These are phyloP conservation scores for Pavo muticus DNA, from an alignment of 2,113 vertebrate species.

Conservation along the genomic window DNA sequence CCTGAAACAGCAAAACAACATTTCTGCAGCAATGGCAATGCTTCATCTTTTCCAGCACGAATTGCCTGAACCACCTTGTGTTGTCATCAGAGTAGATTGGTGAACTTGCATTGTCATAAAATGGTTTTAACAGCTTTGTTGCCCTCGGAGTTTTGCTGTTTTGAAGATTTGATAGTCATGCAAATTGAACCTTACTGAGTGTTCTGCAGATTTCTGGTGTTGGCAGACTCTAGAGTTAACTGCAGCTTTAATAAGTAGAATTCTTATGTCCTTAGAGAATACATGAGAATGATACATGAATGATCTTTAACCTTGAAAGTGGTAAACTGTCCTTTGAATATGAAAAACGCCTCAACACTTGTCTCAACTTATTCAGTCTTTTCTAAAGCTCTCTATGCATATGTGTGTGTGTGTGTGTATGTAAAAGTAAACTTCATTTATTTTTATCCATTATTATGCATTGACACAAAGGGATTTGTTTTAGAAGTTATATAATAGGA, in stretches of 20 bases:
- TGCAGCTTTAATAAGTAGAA: not conserved
- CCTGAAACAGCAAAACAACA: not conserved
- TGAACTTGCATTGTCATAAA: not conserved
- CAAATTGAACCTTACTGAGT: not conserved
- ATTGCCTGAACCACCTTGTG: not conserved
- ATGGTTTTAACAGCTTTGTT: not conserved
- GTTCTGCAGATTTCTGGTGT: not conserved
- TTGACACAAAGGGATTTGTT: not conserved
- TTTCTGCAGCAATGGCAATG: not conserved
- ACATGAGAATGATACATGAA: not conserved
- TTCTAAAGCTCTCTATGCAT: not conserved
- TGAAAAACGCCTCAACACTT: not conserved
- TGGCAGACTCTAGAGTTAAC: not conserved
- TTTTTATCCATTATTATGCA: not conserved
- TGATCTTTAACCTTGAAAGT: not conserved
- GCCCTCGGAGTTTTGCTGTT: not conserved
- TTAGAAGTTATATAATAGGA: not conserved
- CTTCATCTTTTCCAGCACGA: not conserved
- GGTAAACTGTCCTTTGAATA: conserved; percentile 14
- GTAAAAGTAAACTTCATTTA: not conserved
- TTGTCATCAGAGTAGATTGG: not conserved
- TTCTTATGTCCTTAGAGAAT: not conserved
- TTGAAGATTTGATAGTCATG: not conserved
- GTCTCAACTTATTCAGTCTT: not conserved
- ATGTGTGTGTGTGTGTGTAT: not conserved